Evolutionary conservation across 2,113 vertebrate genomes (phyloP), one percentile per base, ranked within the genome.

Genomic region (Rhinolophus ferrumequinum): DNA sequence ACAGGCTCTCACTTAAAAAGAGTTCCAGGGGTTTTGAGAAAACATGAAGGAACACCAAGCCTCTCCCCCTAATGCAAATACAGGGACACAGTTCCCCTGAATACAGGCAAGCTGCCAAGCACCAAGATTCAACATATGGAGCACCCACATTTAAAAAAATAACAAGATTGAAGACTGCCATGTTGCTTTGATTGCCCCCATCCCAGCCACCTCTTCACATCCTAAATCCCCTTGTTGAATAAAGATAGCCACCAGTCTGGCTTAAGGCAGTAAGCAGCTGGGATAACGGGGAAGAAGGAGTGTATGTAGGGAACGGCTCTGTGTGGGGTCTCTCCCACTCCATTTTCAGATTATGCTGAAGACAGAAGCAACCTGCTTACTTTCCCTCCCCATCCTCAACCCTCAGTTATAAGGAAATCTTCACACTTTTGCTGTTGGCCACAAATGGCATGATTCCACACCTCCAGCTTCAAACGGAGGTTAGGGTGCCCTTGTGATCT

Each of bases 241-340:
- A 95, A 95, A 95, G 94, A 54, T 12, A 77, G 58, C 76, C 90
- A 96, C 93, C 90, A 93, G 81, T 91, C 91, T 86, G 85, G 81
- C 73, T 94, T 50, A 62, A 84, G 12, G 47, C 84, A 67, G 41
- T 38, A 8, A 86, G 82, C 56, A 86, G 93, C 73, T 60, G 24
- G 67, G 38, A 72, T 84, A n/a, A 54, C 91, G 47, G 24, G 21
- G 24, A 72, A 54, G 30, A 15, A 5, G 5, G 44, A 1, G 3
- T 6, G 19, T 33, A 41, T n/a, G 91, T 35, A 66, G n/a, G 54
- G 38, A 83, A 38, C 14, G 6, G 16, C 54, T 73, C 19, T 22
- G 33, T 90, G 83, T 93, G 90, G 90, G 85, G 88, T 95, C 93
- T 90, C 21, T 90, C 35, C 35, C 47, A 44, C 14, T 73, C 38